Evolutionary conservation across 2,797 vertebrate species (phyloP), one percentile per base, ranked within the genome.

Genomic region (Liasis olivaceus): DNA sequence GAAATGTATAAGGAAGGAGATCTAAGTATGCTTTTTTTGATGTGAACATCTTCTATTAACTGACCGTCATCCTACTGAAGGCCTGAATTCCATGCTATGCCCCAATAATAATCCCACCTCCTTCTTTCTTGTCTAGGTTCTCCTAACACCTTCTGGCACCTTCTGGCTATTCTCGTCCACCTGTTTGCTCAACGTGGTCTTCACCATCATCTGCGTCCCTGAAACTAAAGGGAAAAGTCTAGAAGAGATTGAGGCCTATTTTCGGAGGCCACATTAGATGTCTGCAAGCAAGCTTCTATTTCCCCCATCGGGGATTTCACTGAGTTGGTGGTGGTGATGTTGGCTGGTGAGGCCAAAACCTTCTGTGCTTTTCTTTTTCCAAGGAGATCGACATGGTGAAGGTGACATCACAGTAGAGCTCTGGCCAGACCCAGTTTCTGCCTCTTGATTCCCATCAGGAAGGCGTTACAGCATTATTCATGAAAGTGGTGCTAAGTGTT

Each of bases 151-250:
- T 2, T 98, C 98, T 0, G 98, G 99, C 1, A 98, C 98, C 0
- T 99, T 99, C 98, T 99, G 99, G 98, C 96, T 99, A 12, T 99
- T 99, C 42, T 98, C 98, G 0, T 97, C 93, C 14, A 94, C 98
- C 95, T 99, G 98, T 92, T 92, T 96, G 87, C 58, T 98, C 72
- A 98, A 96, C 31, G 91, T 99, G 92, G 3, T 98, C 94, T 99
- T 99, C 97, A 99, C 98, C 8, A 59, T 98, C 28, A 69, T 96
- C 95, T 98, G 97, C 60, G 92, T 99, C 95, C 99, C 99, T 0
- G 98, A 99, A 95, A 99, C 99, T 5, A 99, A 99, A 97, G 99
- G 99, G 91, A 98, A 97, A 97, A 98, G 98, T 0, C 96, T 99
- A 95, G 99, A 99, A 96, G 98, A 99, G 96, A 99, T 99, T 36